Conservation (phyloP, 2,797 vertebrate species). For the Serranus cabrilla region DNA sequence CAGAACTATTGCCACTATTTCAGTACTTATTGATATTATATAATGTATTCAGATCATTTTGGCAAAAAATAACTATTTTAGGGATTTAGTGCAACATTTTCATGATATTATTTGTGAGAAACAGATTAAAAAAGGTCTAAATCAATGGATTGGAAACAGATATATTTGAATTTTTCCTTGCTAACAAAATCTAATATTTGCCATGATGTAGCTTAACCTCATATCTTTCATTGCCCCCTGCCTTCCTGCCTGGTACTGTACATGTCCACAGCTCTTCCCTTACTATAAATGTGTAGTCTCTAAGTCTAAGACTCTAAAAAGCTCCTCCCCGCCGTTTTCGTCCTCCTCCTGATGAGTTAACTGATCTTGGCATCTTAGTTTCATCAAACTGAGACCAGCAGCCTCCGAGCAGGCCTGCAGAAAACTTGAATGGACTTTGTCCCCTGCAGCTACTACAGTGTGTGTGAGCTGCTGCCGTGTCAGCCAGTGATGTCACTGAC, state of each 20-base stretch:
- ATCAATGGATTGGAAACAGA: neutral
- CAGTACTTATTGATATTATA: no score
- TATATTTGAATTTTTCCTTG: no score
- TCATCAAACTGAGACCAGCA: neutral
- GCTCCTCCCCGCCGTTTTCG: no score
- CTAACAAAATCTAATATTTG: neutral
- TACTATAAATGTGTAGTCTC: neutral
- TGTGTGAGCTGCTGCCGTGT: slow-evolving; percentile 18
- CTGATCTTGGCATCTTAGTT: neutral
- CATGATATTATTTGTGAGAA: neutral
- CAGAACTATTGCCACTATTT: no score
- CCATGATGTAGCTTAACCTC: neutral
- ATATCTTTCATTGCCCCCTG: neutral
- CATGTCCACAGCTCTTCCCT: neutral
- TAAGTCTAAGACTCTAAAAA: neutral
- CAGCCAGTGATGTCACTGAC: slow-evolving; percentile 15
- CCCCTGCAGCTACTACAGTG: neutral
- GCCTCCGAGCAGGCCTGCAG: neutral
- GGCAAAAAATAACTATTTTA: neutral
- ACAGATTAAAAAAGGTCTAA: neutral
- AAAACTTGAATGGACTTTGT: slow-evolving; percentile 23
- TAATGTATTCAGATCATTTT: no score
- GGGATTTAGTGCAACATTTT: neutral
- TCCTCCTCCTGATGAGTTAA: neutral
- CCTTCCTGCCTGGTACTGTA: neutral